Evolutionary conservation across 2,888 invertebrate species (phyloP), one percentile per base, ranked within the genome.

Genomic region (Beris chalybata): DNA sequence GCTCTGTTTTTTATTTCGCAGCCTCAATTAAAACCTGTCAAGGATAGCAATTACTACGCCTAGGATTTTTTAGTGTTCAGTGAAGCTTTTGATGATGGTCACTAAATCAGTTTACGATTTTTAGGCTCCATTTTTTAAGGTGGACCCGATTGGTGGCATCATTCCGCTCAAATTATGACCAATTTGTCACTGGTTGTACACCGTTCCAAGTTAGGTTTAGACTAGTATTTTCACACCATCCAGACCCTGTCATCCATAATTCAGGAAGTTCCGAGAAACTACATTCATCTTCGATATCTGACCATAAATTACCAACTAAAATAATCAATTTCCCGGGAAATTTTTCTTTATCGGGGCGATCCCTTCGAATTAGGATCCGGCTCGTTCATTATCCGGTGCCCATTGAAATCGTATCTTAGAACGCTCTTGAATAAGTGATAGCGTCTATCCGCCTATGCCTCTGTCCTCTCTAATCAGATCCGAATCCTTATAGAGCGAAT

Each of bases 261-360:
- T 53, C 53, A 53, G 12, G 38, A 59, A 47, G 13, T 31, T 38
- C 5, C 2, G 29, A 5, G 31, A 50, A 50, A 61, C 61, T 52
- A 50, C 61, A 61, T 61, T 52, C 61, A 61, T 61, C 61, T 61
- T 61, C 52, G 38, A 43, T 61, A 61, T 61, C 61, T 15, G 15
- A 9, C 32, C 64, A 64, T 64, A 64, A 64, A 64, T 64, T 64
- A 31, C 58, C 32, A 11, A 52, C 53, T 44, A 30, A 54, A 64
- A 64, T 52, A 64, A 64, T 64, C 64, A 64, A 64, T 64, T 64
- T 64, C 64, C 12, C 31, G 32, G 54, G 64, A 30, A 54, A 64
- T 64, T 64, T 64, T 64, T 64, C 64, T 54, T 54, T 54, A 64
- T 64, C 54, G 64, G 44, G 11, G 3, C 54, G 44, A 64, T 64